Evolutionary conservation across 2,888 invertebrate genomes (phyloP), one percentile per base, ranked within the genome.

Genomic region (Cheilosia vulpina): DNA sequence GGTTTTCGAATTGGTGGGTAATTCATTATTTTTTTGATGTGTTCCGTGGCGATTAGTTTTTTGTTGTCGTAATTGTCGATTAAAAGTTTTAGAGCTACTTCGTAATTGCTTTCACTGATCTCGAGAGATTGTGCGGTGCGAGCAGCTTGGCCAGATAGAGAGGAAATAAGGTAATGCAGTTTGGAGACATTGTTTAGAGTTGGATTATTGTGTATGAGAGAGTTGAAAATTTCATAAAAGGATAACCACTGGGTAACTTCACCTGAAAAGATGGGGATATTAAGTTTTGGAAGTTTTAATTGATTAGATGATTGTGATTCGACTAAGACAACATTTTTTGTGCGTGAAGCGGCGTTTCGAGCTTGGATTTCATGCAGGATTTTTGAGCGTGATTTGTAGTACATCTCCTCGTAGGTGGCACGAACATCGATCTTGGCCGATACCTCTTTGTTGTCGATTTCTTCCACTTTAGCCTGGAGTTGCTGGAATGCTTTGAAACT

Each of bases 131-230:
- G 68, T 19, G 58, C 31, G 21, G 62, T 43, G 34, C 43, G 21
- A 68, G 68, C 53, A 17, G 68, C 68, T 43, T 55, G 55, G 4
- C 55, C 68, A 45, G 55, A 68, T 55, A 68, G 55, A 27, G 68
- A 69, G 1, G 58, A 21, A 9, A 43, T 24, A 3, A 45, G 24
- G n/a, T 52, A 52, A 2, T 52, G 50, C 1, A 52, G n/a, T 7
- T 71, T 71, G 21, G 58, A 71, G 1, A 58, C 50, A 15, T 50
- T 38, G 38, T 5, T 58, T 13, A 58, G 11, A 2, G 19, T 34
- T 13, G 69, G 21, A 47, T 72, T 62, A 1, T 27, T 62, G 19
- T 72, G 62, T 31, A 72, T 52, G 6, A 72, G 50, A 17, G 62
- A 73, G 4, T 73, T 62, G 11, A 55, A 73, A 2, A 43, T 63